Evolutionary conservation across 2,797 vertebrate species (phyloP).

Genomic region (Scolopax rusticola): DNA sequence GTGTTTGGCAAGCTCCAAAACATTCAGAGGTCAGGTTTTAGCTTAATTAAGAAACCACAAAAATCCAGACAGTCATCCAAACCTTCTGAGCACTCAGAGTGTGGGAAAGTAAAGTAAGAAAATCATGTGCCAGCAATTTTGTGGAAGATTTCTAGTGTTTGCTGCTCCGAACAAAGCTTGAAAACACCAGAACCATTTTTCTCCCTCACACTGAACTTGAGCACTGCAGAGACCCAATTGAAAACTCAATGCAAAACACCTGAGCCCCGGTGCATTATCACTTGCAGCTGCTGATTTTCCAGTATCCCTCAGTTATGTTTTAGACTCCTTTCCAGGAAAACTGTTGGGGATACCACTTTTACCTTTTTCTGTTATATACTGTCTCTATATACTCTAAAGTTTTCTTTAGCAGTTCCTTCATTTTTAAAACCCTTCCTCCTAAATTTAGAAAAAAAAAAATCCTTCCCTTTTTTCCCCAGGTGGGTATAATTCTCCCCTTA

Average conservation of each 20-base stretch:
- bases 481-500: conserved; percentile 21
- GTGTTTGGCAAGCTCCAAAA: conserved; percentile 27
- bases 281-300: conserved; percentile 4
- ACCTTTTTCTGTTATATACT: background rate
- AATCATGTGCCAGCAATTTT: background rate
- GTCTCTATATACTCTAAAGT: background rate
- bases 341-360: background rate
- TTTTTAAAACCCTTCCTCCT: background rate
- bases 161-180: background rate
- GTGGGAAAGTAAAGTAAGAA: conserved; percentile 49
- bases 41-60: conserved; percentile 55
- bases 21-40: conserved; percentile 22
- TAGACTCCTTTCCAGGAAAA: background rate
- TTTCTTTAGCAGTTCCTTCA: background rate
- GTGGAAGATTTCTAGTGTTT: background rate
- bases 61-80: conserved; percentile 47
- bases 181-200: background rate
- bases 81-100: background rate
- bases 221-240: background rate
- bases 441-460: background rate
- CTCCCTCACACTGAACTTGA: background rate
- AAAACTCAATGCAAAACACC: background rate
- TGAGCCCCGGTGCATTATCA: background rate
- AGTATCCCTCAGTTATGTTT: background rate
- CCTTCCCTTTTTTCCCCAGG: background rate